These are phyloP conservation scores for Mallateleia sp. DNA, from an alignment of 2,888 invertebrate species.

Conservation along the genomic window DNA sequence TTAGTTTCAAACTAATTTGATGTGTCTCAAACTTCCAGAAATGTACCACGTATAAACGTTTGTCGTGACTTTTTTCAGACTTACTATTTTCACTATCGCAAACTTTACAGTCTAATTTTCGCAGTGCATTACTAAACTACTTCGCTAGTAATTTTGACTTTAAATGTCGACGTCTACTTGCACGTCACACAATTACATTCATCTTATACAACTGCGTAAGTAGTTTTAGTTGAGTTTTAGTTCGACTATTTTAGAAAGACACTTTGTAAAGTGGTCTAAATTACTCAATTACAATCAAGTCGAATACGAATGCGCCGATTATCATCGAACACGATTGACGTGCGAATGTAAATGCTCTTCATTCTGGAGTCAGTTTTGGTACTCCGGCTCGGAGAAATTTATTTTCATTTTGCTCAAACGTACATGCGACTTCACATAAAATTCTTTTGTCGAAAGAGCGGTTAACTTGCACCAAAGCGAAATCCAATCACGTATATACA, in stretches of 20 bases:
- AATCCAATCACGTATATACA: conserved; percentile 85
- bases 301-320: conserved; percentile 46
- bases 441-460: conserved; percentile 76
- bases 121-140: no score
- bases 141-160: no score
- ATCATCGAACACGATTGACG: conserved; percentile 27
- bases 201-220: no score
- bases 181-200: no score
- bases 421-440: conserved; percentile 61
- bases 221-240: background rate
- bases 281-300: conserved; percentile 35
- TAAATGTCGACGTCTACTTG: no score
- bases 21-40: no score
- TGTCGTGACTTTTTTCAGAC: no score
- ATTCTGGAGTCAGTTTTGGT: conserved; percentile 53
- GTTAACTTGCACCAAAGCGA: conserved; percentile 79
- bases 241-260: background rate
- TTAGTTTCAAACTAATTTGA: no score
- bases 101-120: no score
- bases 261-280: conserved; percentile 3
- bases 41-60: no score
- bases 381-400: conserved; percentile 68
- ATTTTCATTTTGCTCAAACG: conserved; percentile 69
- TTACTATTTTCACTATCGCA: no score
- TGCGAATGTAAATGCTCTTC: conserved; percentile 57